Evolutionary conservation across 2,888 invertebrate genomes (phyloP).

Genomic region (Catocala sponsa): DNA sequence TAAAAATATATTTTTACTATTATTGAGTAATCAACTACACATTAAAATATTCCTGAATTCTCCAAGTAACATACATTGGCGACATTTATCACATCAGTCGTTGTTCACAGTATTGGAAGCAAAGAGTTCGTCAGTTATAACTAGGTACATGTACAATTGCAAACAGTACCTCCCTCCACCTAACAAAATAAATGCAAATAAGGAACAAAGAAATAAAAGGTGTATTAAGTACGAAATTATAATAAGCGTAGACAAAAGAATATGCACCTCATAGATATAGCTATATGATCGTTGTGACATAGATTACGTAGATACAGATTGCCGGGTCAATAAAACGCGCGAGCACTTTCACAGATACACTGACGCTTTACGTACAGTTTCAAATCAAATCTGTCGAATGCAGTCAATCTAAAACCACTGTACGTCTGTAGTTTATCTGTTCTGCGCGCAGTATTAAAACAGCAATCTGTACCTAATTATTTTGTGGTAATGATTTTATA

Average conservation of each 20-base stretch:
- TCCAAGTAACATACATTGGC: slow-evolving; percentile 26
- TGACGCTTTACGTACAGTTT: too few relatives aligned
- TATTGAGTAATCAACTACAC: slow-evolving; percentile 24
- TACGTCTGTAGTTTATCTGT: too few relatives aligned
- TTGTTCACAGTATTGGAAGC: not conserved
- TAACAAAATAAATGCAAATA: slow-evolving; percentile 13
- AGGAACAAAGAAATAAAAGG: slow-evolving; percentile 6
- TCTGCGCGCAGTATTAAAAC: too few relatives aligned
- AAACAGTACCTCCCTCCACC: not conserved
- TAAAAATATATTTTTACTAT: slow-evolving; percentile 12
- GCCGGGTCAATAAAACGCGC: too few relatives aligned
- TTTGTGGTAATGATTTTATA: too few relatives aligned
- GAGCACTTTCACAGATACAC: too few relatives aligned
- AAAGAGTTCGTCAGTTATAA: not conserved
- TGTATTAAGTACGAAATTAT: not conserved
- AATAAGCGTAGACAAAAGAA: not conserved
- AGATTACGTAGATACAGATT: too few relatives aligned
- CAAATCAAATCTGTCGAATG: too few relatives aligned
- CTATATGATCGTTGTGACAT: too few relatives aligned
- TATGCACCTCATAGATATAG: too few relatives aligned
- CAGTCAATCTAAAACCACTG: too few relatives aligned
- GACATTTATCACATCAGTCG: slow-evolving; percentile 37
- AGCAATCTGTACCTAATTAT: too few relatives aligned
- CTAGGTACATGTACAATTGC: not conserved
- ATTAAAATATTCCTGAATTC: slow-evolving; percentile 7